A percentile compares a stretch with the other conserved stretches of the same genome.
Evolutionary conservation across 1,140 invertebrate species (phyloP).

Genomic region (Drosophila ercepeae): DNA sequence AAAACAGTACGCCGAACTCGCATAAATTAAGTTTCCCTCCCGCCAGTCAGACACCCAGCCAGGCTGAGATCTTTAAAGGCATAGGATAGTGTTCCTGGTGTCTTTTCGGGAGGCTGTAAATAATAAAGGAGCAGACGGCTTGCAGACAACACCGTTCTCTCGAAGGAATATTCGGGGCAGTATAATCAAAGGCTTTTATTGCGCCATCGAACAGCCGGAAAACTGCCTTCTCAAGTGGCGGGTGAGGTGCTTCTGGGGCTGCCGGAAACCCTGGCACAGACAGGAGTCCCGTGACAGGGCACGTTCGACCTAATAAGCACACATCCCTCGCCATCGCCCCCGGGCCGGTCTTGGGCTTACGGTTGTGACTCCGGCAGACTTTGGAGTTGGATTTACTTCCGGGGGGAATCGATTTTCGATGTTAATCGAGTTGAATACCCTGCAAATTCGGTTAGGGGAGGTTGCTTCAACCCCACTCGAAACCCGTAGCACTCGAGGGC

Average conservation of each 20-base stretch:
- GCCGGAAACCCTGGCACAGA: slow-evolving; percentile 56
- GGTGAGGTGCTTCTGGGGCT: too few species aligned
- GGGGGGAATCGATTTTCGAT: slow-evolving; percentile 73
- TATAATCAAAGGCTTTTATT: slow-evolving; percentile 74
- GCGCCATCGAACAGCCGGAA: slow-evolving; percentile 66
- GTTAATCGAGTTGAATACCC: slow-evolving; percentile 73
- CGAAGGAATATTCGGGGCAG: slow-evolving; percentile 56
- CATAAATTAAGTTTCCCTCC: slow-evolving; percentile 53
- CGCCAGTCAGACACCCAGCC: background rate
- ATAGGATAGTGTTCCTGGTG: background rate
- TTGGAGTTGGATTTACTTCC: slow-evolving; percentile 45
- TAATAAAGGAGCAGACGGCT: slow-evolving; percentile 71
- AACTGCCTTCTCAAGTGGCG: slow-evolving; percentile 60
- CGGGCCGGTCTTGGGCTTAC: slow-evolving; percentile 1
- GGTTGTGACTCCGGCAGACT: background rate
- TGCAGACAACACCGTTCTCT: slow-evolving; percentile 61
- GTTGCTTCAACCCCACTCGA: background rate
- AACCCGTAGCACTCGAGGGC: background rate
- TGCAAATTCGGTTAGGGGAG: slow-evolving; percentile 29
- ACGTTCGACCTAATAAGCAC: slow-evolving; percentile 79
- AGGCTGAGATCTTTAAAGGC: slow-evolving; percentile 29
- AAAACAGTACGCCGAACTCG: slow-evolving; percentile 43
- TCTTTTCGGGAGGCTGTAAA: slow-evolving; percentile 64
- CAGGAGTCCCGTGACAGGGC: slow-evolving; percentile 54
- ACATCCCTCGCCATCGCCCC: background rate